Base-by-base conservation (phyloP, 2,113 vertebrate genomes). In the Anarrhichthys ocellatus region DNA sequence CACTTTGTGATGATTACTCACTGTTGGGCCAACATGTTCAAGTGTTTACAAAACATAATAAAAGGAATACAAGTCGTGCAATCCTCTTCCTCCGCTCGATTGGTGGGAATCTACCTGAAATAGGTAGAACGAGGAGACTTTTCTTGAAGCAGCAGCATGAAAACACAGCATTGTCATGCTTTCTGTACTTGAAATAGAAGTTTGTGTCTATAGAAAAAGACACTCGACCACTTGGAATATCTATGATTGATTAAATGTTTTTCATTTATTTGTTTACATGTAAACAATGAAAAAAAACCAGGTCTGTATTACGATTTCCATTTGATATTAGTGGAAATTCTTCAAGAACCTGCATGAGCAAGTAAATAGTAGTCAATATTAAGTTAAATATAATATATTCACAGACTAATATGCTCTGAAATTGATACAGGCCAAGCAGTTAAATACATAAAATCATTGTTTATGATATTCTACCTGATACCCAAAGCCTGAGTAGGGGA, bases 401-500 rank as follows among this genome's bases (percentile, higher is more conserved):
- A 54, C 29, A 56, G 20, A 69, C 18, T 27, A 6, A 52, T 52
- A 24, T 15, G 8, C 4, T 18, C 3, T 46, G 34, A 34, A 65
- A 29, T 2, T 44, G 54, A 32, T 9, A 6, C 0, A 29, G 0
- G 10, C 11, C 52, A 18, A 61, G 20, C 34, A 29, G 0, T 18
- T 72, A 76, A 72, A 71, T 40, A 50, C 14, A 50, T n/a, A 8
- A 54, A 71, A 64, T 29, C 18, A 64, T 63, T 69, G 67, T 78
- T 67, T 42, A 66, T 61, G 69, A 76, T 71, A 72, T 54, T 76
- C 62, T 77, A 80, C 18, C 77, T 71, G 42, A 80, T 59, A 80
- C 50, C 69, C 66, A 65, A 42, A 76, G 14, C 10, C 66, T 29
- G 32, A 65, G 71, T 1, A 67, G 89, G 84, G 91, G 88, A 93